Evolutionary conservation across 2,113 vertebrate species (phyloP).

Genomic region (Epinephelus fuscoguttatus): DNA sequence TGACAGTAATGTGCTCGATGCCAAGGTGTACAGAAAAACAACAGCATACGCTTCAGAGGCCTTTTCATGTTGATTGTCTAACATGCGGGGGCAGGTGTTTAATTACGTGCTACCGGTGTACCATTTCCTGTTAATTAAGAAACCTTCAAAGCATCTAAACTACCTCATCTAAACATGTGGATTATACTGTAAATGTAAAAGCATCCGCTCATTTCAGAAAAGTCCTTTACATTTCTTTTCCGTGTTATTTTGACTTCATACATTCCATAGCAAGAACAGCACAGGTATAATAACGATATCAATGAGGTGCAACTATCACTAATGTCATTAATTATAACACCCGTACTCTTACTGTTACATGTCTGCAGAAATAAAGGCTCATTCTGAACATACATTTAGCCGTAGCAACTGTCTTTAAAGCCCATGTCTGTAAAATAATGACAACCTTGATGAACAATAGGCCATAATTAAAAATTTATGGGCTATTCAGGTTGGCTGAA

Average conservation of each 20-base stretch:
- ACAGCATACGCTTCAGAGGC: conserved; percentile 11
- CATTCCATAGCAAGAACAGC: neutral
- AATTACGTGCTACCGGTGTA: neutral
- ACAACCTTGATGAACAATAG: neutral
- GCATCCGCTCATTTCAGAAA: neutral
- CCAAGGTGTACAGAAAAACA: neutral
- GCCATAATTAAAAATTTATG: conserved; percentile 10
- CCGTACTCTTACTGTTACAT: neutral
- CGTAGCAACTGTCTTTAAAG: neutral
- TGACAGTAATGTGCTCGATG: neutral
- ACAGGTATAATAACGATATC: neutral
- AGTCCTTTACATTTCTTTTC: neutral
- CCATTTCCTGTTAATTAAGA: conserved; percentile 21
- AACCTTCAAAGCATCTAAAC: conserved; percentile 21
- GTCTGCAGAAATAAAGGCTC: neutral
- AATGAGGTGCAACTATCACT: conserved; percentile 14
- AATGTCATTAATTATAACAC: conserved; percentile 3
- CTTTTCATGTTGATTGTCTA: conserved; percentile 27
- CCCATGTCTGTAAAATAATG: neutral
- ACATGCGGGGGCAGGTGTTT: conserved; percentile 39
- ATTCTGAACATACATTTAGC: neutral
- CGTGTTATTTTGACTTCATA: neutral
- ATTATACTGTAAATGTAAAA: neutral
- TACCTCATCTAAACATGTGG: conserved; percentile 25
- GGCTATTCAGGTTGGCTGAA: conserved; percentile 8